Conservation (phyloP, 2,113 vertebrate genomes). For the Misgurnus anguillicaudatus region DNA sequence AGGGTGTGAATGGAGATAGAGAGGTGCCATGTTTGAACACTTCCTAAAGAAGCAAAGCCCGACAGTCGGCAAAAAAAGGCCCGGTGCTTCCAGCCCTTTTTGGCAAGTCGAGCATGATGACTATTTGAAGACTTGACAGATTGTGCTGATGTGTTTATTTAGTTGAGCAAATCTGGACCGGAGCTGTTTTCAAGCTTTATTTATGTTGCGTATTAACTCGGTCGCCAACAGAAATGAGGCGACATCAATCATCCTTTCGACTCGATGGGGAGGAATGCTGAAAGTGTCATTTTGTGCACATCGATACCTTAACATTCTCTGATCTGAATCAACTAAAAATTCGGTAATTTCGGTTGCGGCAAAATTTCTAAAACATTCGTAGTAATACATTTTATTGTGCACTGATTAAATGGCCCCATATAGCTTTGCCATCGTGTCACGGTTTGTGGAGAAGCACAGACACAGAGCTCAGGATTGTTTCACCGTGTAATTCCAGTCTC, state of each 20-base stretch:
- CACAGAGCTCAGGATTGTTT: slow-evolving; percentile 48
- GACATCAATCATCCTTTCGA: slow-evolving; percentile 55
- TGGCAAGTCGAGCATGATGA: slow-evolving; percentile 56
- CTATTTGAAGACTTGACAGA: slow-evolving; percentile 65
- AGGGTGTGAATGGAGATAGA: slow-evolving; percentile 62
- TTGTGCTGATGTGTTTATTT: slow-evolving; percentile 64
- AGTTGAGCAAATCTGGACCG: slow-evolving; percentile 56
- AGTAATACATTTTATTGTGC: not conserved
- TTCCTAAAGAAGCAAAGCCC: slow-evolving; percentile 58
- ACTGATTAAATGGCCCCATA: slow-evolving; percentile 28
- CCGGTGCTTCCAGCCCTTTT: slow-evolving; percentile 38
- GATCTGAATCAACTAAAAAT: too few species aligned
- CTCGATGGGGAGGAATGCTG: slow-evolving; percentile 30
- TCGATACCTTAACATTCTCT: not conserved
- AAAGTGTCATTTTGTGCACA: slow-evolving; percentile 26
- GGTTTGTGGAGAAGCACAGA: slow-evolving; percentile 35
- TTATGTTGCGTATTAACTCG: slow-evolving; percentile 58
- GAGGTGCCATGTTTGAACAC: slow-evolving; percentile 66
- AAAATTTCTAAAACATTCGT: too few species aligned
- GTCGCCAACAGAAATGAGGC: slow-evolving; percentile 55
- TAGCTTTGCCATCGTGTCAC: slow-evolving; percentile 26
- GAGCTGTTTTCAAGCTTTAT: slow-evolving; percentile 59
- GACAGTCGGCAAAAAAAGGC: slow-evolving; percentile 52
- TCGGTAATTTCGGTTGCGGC: too few species aligned
- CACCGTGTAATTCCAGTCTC: slow-evolving; percentile 43